A percentile compares a stretch with the other conserved stretches of the same genome.
phyloP scores from a whole-genome alignment of 1,140 invertebrate species.

The Drosophila parabipectinata region DNA sequence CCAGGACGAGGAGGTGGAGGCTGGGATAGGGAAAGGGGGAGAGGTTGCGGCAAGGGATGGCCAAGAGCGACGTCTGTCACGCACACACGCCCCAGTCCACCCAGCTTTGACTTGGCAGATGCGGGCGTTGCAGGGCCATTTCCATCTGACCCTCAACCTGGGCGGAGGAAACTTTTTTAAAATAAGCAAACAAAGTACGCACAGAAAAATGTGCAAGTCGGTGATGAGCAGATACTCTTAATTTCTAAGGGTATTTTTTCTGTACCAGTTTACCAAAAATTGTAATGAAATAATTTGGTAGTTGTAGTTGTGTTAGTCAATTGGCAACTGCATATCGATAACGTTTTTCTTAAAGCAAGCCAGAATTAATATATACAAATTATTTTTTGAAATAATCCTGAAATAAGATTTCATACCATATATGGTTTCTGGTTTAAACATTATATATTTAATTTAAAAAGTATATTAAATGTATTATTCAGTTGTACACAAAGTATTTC shows the following conservation, averaged over 20 bases:
- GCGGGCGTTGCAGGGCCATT: conserved; percentile 9
- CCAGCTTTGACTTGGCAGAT: conserved; percentile 30
- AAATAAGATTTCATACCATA: no score
- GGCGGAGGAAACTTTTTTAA: conserved; percentile 39
- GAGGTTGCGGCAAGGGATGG: conserved; percentile 36
- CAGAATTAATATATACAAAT: no score
- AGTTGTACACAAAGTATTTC: no score
- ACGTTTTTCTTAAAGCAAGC: no score
- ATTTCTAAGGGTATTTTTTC: neutral
- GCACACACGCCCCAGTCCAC: conserved; percentile 54
- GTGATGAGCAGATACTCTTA: conserved; percentile 14
- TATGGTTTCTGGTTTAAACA: no score
- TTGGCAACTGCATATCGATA: no score
- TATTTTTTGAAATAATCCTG: no score
- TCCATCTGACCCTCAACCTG: conserved; percentile 47
- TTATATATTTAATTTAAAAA: no score
- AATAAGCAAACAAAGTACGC: conserved; percentile 27
- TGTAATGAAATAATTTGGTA: neutral
- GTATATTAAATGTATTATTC: no score
- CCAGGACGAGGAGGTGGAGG: neutral
- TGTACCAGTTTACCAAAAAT: neutral
- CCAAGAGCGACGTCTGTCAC: conserved; percentile 66
- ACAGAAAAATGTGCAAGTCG: neutral
- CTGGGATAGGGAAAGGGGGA: neutral
- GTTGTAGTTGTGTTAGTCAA: no score